A percentile compares a stretch with the other conserved stretches of the same genome.
Conservation (phyloP, 2,888 invertebrate species). For the Acrobasis suavella region DNA sequence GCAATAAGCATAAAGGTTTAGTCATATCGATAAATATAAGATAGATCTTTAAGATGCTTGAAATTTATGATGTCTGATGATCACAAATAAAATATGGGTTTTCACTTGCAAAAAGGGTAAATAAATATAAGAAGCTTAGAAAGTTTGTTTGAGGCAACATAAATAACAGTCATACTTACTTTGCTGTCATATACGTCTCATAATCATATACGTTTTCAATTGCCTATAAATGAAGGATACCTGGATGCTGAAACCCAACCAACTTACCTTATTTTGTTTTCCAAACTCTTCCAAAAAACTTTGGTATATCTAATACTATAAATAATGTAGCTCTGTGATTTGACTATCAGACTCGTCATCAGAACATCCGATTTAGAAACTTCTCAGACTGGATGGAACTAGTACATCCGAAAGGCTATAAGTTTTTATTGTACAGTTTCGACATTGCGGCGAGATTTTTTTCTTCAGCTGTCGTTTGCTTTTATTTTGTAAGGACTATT, state of each 20-base stretch:
- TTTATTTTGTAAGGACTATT: slow-evolving; percentile 15
- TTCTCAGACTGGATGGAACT: slow-evolving; percentile 17
- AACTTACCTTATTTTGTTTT: neutral
- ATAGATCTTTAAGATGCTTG: too few species aligned
- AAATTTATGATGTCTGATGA: too few species aligned
- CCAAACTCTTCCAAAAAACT: neutral
- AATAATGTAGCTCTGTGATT: neutral
- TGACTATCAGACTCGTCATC: slow-evolving; percentile 11
- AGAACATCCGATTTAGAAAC: slow-evolving; percentile 11
- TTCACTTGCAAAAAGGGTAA: too few species aligned
- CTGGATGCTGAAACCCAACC: too few species aligned
- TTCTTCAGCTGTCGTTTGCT: slow-evolving; percentile 15
- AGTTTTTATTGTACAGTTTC: slow-evolving; percentile 19
- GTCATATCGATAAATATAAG: too few species aligned
- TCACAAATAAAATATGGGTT: too few species aligned
- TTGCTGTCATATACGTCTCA: too few species aligned
- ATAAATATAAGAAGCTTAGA: too few species aligned
- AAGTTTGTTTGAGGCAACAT: too few species aligned
- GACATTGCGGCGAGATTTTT: slow-evolving; percentile 3
- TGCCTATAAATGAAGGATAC: too few species aligned
- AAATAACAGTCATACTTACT: too few species aligned
- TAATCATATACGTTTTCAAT: too few species aligned
- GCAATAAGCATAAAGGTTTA: neutral
- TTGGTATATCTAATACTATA: neutral
- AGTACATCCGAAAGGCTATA: slow-evolving; percentile 1